Evolutionary conservation across 2,888 invertebrate species (phyloP).

Genomic region (Clanis bilineata): DNA sequence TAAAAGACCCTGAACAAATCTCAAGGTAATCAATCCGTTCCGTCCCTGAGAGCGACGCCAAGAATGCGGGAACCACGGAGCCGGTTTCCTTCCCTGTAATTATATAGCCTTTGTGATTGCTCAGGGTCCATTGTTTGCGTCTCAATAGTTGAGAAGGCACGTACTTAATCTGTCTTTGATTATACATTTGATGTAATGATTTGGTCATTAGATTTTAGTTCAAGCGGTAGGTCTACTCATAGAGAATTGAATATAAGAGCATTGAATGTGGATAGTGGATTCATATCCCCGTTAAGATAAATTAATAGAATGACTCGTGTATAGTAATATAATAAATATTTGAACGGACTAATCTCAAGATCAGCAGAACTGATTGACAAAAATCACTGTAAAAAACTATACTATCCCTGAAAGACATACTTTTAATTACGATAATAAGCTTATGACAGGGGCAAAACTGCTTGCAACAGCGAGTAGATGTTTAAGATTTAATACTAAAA

Average conservation of each 20-base stretch:
- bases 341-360: too few relatives aligned
- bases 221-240: neutral
- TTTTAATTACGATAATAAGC: too few relatives aligned
- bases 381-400: too few relatives aligned
- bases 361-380: too few relatives aligned
- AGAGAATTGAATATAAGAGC: neutral
- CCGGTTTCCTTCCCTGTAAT: slow-evolving; percentile 39
- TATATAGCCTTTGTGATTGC: slow-evolving; percentile 23
- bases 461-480: too few relatives aligned
- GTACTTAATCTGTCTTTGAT: neutral
- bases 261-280: neutral
- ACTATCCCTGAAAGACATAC: too few relatives aligned
- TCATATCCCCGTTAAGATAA: neutral
- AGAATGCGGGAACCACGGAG: slow-evolving; percentile 46
- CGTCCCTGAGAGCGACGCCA: slow-evolving; percentile 35
- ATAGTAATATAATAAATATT: too few relatives aligned
- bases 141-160: neutral
- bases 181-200: slow-evolving; percentile 4
- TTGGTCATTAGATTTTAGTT: neutral
- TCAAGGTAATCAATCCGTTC: slow-evolving; percentile 42
- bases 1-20: slow-evolving; percentile 32
- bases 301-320: too few relatives aligned
- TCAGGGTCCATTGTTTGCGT: neutral
- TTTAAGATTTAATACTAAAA: too few relatives aligned
- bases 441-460: too few relatives aligned